phyloP scores from a whole-genome alignment of 2,888 invertebrate genomes.

The Hydriomena furcata region DNA sequence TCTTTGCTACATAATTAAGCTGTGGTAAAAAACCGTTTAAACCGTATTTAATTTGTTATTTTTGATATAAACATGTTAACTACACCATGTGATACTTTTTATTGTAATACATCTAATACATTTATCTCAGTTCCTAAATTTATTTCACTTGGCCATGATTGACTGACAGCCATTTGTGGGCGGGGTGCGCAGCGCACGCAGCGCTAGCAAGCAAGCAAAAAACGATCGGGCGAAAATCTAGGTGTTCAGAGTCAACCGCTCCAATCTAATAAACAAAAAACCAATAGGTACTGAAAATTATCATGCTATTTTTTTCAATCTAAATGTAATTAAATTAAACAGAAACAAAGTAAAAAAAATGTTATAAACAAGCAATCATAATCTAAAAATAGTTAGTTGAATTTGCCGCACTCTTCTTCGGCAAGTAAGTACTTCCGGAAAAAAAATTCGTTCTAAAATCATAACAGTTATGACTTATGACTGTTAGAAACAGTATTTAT shows the following conservation, averaged over 20 bases:
- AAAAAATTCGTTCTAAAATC: conserved; percentile 9
- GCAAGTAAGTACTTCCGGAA: conserved; percentile 9
- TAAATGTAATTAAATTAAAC: too few species aligned
- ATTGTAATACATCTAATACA: too few species aligned
- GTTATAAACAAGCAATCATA: not conserved
- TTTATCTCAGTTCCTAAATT: conserved; percentile 39
- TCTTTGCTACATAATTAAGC: conserved; percentile 10
- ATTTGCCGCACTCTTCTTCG: not conserved
- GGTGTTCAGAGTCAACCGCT: not conserved
- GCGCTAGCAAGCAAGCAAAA: conserved; percentile 49
- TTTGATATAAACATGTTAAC: not conserved
- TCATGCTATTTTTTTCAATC: too few species aligned
- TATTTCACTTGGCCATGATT: conserved; percentile 45
- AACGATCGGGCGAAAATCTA: conserved; percentile 47
- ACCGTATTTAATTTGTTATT: not conserved
- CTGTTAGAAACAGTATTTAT: too few species aligned
- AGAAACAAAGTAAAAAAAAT: too few species aligned
- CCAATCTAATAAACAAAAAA: not conserved
- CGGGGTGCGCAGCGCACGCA: conserved; percentile 57
- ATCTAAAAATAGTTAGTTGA: not conserved
- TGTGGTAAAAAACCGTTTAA: not conserved
- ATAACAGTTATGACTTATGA: too few species aligned
- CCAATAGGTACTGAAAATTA: too few species aligned
- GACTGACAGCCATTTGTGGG: conserved; percentile 72
- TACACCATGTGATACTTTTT: not conserved